A percentile compares a stretch with the other conserved stretches of the same genome.
phyloP scores from a whole-genome alignment of 2,888 invertebrate genomes.

The Notocelia uddmanniana region DNA sequence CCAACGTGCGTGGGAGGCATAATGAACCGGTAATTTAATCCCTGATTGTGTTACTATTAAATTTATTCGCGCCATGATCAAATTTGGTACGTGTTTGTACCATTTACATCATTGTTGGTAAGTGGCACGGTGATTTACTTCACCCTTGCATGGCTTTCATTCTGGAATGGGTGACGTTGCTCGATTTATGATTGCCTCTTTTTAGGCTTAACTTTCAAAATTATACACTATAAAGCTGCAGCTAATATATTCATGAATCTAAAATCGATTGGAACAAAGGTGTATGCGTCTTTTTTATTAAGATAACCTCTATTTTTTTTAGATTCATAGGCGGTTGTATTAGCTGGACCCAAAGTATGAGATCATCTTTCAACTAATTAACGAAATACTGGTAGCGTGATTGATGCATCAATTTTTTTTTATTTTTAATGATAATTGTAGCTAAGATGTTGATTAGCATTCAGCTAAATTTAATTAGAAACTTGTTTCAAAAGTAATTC shows the following conservation, averaged over 20 bases:
- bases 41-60: constrained; percentile 84
- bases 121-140: constrained; percentile 67
- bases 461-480: constrained; percentile 27
- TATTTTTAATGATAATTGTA: constrained; percentile 32
- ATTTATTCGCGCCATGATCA: constrained; percentile 83
- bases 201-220: background rate
- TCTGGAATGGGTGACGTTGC: constrained; percentile 55
- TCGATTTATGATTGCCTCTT: constrained; percentile 37
- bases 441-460: constrained; percentile 29
- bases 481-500: constrained; percentile 48
- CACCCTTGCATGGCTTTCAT: constrained; percentile 59
- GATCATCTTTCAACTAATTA: constrained; percentile 38
- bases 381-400: constrained; percentile 38
- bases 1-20: constrained; percentile 76
- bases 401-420: constrained; percentile 33
- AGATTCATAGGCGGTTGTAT: constrained; percentile 24
- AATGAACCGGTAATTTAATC: constrained; percentile 84
- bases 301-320: background rate
- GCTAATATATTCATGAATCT: background rate
- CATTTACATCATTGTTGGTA: constrained; percentile 74
- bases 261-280: background rate
- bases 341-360: constrained; percentile 7
- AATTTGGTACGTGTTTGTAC: constrained; percentile 81
- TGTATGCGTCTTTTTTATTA: background rate
- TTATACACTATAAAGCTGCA: background rate